These are phyloP conservation scores for Temnothorax curvispinosus DNA, from an alignment of 1,140 invertebrate genomes.

Conservation along the genomic window DNA sequence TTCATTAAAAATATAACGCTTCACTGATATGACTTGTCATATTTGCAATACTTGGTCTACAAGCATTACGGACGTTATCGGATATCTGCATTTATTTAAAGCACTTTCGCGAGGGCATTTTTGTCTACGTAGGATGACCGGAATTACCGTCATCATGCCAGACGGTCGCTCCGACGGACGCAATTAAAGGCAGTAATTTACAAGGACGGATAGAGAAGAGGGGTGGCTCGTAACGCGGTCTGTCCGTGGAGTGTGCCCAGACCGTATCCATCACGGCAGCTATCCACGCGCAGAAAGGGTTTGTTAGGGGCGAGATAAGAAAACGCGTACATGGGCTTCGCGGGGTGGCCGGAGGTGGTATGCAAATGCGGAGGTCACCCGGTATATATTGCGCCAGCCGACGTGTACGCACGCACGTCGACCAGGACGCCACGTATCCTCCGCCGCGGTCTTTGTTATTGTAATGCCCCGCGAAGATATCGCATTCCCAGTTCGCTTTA, in stretches of 20 bases:
- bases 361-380: conserved; percentile 69
- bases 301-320: conserved; percentile 71
- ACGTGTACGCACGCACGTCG: conserved; percentile 14
- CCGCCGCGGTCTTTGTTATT: conserved; percentile 71
- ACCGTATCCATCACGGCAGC: conserved; percentile 68
- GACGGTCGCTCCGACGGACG: conserved; percentile 38
- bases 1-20: conserved; percentile 24
- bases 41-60: background rate
- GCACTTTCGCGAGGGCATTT: background rate
- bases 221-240: background rate
- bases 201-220: background rate
- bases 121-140: conserved; percentile 59
- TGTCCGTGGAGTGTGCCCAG: conserved; percentile 41
- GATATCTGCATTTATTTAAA: conserved; percentile 37
- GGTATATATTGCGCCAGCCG: conserved; percentile 56
- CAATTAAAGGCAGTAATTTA: conserved; percentile 68
- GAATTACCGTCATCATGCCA: conserved; percentile 55
- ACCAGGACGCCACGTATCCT: conserved; percentile 26
- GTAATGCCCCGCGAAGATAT: conserved; percentile 71
- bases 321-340: conserved; percentile 70
- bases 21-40: conserved; percentile 13
- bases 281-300: conserved; percentile 68
- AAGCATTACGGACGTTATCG: conserved; percentile 30
- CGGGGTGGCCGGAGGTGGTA: conserved; percentile 59
- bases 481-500: conserved; percentile 64